These are phyloP conservation scores for Tetragnatha montana DNA, from an alignment of 2,888 invertebrate species.

Conservation along the genomic window DNA sequence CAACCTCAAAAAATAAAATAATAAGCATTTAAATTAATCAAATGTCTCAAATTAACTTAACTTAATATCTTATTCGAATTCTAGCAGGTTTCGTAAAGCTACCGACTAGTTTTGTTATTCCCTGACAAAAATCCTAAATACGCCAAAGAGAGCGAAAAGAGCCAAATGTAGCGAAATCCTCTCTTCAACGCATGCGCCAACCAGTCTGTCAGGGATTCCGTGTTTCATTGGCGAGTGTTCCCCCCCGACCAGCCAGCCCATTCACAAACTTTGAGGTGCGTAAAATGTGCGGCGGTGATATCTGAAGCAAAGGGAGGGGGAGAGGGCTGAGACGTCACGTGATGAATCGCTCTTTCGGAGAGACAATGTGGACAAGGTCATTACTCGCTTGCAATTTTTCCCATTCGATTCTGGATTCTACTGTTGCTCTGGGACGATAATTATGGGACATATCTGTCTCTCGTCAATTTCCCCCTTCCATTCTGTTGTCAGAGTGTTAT, in stretches of 20 bases:
- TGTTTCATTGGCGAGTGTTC: slow-evolving; percentile 40
- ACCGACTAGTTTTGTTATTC: background rate
- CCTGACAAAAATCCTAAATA: background rate
- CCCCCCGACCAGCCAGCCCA: slow-evolving; percentile 23
- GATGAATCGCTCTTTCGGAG: slow-evolving; percentile 24
- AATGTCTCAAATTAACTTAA: background rate
- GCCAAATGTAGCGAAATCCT: background rate
- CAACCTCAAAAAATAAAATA: too few relatives aligned
- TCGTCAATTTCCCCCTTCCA: background rate
- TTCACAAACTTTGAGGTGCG: slow-evolving; percentile 54
- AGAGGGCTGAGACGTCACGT: slow-evolving; percentile 14
- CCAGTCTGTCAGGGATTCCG: slow-evolving; percentile 21
- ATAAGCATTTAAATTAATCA: too few relatives aligned
- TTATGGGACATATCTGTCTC: slow-evolving; percentile 7
- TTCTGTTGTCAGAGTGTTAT: background rate
- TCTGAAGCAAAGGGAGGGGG: slow-evolving; percentile 32
- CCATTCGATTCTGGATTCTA: slow-evolving; percentile 33
- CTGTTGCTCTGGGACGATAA: slow-evolving; percentile 10
- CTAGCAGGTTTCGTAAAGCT: background rate
- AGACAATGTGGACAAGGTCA: slow-evolving; percentile 56
- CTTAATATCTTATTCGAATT: background rate
- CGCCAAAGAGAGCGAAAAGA: slow-evolving; percentile 29
- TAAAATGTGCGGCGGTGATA: slow-evolving; percentile 48
- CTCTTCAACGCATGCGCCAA: slow-evolving; percentile 23
- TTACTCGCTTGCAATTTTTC: slow-evolving; percentile 37